Evolutionary conservation across 1,140 invertebrate genomes (phyloP).

Genomic region (Glossosoma conforme): DNA sequence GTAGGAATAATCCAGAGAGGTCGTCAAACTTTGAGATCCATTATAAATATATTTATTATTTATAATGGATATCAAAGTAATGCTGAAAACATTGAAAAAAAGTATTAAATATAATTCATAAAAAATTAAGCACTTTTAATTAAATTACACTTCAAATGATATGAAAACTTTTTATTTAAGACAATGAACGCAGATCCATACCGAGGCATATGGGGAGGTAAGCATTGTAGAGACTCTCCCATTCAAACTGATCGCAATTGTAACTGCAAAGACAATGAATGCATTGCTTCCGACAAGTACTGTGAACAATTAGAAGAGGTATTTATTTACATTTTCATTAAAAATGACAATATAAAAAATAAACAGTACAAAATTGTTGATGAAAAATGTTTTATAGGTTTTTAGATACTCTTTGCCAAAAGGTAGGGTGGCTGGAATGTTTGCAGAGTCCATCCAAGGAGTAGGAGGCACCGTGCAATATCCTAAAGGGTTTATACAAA

Average conservation of each 20-base stretch:
- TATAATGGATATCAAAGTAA: no score
- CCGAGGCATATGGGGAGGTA: constrained; percentile 83
- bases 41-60: no score
- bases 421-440: constrained; percentile 77
- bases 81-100: no score
- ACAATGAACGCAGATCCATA: constrained; percentile 89
- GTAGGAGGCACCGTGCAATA: constrained; percentile 89
- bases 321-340: constrained; percentile 1
- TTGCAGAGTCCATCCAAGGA: constrained; percentile 94
- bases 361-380: not conserved
- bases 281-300: constrained; percentile 74
- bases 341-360: not conserved
- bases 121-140: no score
- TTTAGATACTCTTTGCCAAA: constrained; percentile 70
- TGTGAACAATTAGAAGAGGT: constrained; percentile 75
- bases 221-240: constrained; percentile 80
- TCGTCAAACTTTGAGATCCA: no score
- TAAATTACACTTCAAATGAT: no score
- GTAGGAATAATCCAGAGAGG: no score
- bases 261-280: constrained; percentile 58
- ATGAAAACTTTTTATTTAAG: constrained; percentile 33
- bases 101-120: constrained; percentile 8
- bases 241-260: constrained; percentile 69
- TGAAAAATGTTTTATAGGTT: constrained; percentile 36
- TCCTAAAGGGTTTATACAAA: constrained; percentile 81